Percentiles rank a stretch among this genome's conserved stretches.
Conservation (phyloP, 2,888 invertebrate species). For the Agriopis leucophaearia region DNA sequence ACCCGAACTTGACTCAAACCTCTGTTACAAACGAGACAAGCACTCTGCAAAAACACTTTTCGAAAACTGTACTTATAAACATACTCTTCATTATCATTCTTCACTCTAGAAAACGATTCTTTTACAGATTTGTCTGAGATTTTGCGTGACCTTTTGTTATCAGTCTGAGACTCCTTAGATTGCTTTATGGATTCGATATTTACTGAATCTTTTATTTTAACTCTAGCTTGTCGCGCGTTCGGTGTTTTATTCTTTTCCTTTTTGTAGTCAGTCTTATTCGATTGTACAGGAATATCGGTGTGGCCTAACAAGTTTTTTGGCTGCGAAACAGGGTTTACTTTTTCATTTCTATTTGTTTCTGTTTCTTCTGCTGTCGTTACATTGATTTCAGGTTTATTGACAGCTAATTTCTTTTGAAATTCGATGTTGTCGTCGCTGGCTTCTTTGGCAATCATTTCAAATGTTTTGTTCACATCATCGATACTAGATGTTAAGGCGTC, state of each 20-base stretch:
- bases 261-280: slow-evolving; percentile 83
- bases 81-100: slow-evolving; percentile 86
- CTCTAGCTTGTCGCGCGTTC: slow-evolving; percentile 72
- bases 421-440: slow-evolving; percentile 48
- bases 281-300: slow-evolving; percentile 83
- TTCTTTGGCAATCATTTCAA: slow-evolving; percentile 76
- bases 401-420: slow-evolving; percentile 42
- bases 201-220: slow-evolving; percentile 76
- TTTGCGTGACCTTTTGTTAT: slow-evolving; percentile 57
- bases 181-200: slow-evolving; percentile 64
- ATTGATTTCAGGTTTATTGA: slow-evolving; percentile 70
- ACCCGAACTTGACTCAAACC: slow-evolving; percentile 65
- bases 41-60: slow-evolving; percentile 87
- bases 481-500: slow-evolving; percentile 77
- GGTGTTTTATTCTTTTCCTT: slow-evolving; percentile 82
- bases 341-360: slow-evolving; percentile 55
- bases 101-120: slow-evolving; percentile 62
- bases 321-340: slow-evolving; percentile 70
- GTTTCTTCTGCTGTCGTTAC: slow-evolving; percentile 67
- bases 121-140: slow-evolving; percentile 54
- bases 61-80: slow-evolving; percentile 89
- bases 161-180: slow-evolving; percentile 71
- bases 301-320: slow-evolving; percentile 86
- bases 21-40: slow-evolving; percentile 85
- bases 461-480: slow-evolving; percentile 77